Conservation (phyloP, 2,888 invertebrate species). For the Hoplodrina blanda region DNA sequence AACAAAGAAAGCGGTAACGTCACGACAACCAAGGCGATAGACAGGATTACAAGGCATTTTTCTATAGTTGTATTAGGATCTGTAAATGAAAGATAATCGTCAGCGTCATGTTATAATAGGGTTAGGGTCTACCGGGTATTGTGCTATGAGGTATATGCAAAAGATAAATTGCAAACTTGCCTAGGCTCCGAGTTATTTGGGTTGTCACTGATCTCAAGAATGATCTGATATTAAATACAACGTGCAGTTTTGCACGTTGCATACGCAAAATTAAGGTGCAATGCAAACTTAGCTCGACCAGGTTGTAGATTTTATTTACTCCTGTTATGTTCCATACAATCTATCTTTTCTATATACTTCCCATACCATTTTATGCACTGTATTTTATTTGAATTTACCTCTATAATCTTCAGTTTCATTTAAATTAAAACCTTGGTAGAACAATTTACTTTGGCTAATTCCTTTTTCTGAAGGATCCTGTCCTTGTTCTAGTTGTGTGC, state of each 20-base stretch:
- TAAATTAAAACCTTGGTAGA: constrained; percentile 39
- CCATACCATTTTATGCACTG: too few species aligned
- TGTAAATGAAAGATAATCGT: constrained; percentile 59
- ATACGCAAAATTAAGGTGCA: too few species aligned
- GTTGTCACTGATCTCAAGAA: too few species aligned
- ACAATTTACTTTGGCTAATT: not conserved
- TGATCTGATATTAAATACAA: too few species aligned
- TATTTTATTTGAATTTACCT: constrained; percentile 1
- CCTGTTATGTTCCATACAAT: not conserved
- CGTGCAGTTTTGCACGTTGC: too few species aligned
- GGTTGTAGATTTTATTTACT: too few species aligned
- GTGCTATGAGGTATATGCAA: too few species aligned
- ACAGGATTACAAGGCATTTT: constrained; percentile 67
- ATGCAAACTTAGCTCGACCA: too few species aligned
- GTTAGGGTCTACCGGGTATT: too few species aligned
- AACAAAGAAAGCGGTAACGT: constrained; percentile 75
- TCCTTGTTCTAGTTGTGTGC: not conserved
- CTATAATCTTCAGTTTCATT: not conserved
- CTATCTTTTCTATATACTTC: not conserved
- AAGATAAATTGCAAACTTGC: too few species aligned
- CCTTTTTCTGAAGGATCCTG: not conserved
- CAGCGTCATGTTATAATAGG: too few species aligned
- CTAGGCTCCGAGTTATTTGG: too few species aligned
- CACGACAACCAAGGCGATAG: constrained; percentile 68
- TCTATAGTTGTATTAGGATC: constrained; percentile 67